Base-by-base conservation (phyloP, 2,797 vertebrate genomes). In the Philypnodon macrostomus region DNA sequence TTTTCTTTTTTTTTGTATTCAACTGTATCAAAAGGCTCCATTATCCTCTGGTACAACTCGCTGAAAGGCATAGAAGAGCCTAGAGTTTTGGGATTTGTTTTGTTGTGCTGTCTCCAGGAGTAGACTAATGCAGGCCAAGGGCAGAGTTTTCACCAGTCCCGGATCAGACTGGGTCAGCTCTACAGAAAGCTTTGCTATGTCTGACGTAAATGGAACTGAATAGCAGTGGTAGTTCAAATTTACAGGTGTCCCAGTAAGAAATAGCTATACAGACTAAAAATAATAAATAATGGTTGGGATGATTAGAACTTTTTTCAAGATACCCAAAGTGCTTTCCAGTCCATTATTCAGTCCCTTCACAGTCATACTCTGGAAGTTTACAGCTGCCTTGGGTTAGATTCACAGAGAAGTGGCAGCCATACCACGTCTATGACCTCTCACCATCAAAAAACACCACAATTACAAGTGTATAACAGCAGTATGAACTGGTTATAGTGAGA, bases 121-220 rank as follows among this genome's bases (percentile, higher is more conserved):
- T 70, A 60, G 80, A 80, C 77, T 81, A 76, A 79, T 79, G 64
- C 76, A 71, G 60, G 62, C 70, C 46, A 38, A 74, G 62, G 67
- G 59, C 58, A 63, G 57, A 34, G 26, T 54, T 67, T n/a, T 73
- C 41, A 53, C 58, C 65, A 57, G 29, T 75, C 33, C 47, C 69
- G 57, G 53, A 67, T 65, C 47, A 37, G 71, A 68, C 27, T 44
- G 34, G 81, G 78, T 82, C 82, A 78, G 63, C 65, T 63, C 63
- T 38, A 27, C 30, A 35, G 65, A 80, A 68, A 73, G 54, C 60
- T 73, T 76, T 55, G 64, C 55, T 68, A 47, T 82, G 69, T 78
- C 75, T 78, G 76, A 77, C 69, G 69, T 56, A n/a, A n/a, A n/a
- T n/a, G n/a, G n/a, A n/a, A n/a, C n/a, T n/a, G 70, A 84, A 81